Evolutionary conservation across 2,113 vertebrate genomes (phyloP).

Genomic region (Rhabdornis inornatus): DNA sequence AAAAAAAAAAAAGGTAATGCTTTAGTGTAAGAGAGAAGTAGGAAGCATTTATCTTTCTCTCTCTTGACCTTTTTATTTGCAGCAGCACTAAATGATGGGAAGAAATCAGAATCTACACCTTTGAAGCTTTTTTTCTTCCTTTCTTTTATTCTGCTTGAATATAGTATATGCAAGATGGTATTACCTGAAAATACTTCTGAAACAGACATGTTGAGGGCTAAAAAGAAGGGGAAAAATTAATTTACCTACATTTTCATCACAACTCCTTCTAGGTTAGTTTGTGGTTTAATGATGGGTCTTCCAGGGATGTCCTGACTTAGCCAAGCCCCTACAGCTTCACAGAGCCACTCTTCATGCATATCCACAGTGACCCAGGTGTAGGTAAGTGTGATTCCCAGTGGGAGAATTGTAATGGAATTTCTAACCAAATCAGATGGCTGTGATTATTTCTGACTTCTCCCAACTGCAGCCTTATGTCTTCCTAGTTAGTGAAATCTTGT

Average conservation of each 20-base stretch:
- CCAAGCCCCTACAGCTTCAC: background rate
- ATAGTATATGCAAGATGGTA: background rate
- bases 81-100: background rate
- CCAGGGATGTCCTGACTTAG: background rate
- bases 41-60: background rate
- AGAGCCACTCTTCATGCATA: background rate
- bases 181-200: background rate
- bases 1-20: background rate
- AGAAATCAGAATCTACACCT: background rate
- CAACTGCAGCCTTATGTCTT: background rate
- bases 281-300: background rate
- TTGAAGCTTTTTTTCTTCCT: background rate
- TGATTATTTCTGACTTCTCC: background rate
- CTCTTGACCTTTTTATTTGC: background rate
- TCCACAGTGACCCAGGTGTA: background rate
- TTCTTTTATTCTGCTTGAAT: background rate
- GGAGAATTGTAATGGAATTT: background rate
- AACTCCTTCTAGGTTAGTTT: background rate
- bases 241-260: background rate
- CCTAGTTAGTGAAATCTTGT: background rate
- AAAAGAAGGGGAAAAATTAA: accelerated
- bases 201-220: background rate
- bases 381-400: background rate
- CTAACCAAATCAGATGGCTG: background rate
- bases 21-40: background rate